Conservation (phyloP, 2,797 vertebrate genomes). For the Dipus sagitta region DNA sequence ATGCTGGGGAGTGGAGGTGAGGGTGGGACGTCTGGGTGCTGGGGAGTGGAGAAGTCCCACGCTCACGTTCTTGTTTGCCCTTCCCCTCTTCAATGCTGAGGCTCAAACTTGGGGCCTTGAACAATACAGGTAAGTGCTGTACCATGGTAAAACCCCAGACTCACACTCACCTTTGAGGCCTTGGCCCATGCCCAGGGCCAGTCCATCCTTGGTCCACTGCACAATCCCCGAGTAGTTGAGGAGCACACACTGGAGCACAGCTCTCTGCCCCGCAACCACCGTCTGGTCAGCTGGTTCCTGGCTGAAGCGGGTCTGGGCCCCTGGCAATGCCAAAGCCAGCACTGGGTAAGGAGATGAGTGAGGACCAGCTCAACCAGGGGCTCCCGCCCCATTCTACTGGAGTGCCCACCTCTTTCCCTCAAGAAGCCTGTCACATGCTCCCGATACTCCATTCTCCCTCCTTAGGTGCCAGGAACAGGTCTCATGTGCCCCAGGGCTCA, state of each 20-base stretch:
- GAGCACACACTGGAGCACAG: slow-evolving; percentile 94
- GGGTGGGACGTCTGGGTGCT: too few relatives aligned
- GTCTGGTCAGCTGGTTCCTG: slow-evolving; percentile 97
- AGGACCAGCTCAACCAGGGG: background rate
- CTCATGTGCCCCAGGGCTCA: background rate
- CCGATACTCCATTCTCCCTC: background rate
- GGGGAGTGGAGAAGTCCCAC: too few relatives aligned
- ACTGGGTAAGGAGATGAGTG: background rate
- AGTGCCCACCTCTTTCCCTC: too few relatives aligned
- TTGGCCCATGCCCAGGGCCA: slow-evolving; percentile 95
- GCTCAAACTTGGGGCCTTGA: background rate
- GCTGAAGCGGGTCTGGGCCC: slow-evolving; percentile 92
- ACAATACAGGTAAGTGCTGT: background rate
- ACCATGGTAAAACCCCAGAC: background rate
- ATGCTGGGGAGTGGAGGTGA: too few relatives aligned
- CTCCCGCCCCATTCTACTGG: too few relatives aligned
- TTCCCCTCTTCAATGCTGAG: rapidly evolving
- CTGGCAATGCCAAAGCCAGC: slow-evolving; percentile 83
- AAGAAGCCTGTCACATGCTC: rapidly evolving
- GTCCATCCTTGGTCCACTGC: slow-evolving; percentile 98
- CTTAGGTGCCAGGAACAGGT: background rate
- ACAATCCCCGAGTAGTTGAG: slow-evolving; percentile 98
- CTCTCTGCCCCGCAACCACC: slow-evolving; percentile 94
- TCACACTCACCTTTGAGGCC: slow-evolving; percentile 92
- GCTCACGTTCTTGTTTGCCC: background rate